Conservation (phyloP, 2,888 invertebrate genomes). For the Trisateles emortualis region DNA sequence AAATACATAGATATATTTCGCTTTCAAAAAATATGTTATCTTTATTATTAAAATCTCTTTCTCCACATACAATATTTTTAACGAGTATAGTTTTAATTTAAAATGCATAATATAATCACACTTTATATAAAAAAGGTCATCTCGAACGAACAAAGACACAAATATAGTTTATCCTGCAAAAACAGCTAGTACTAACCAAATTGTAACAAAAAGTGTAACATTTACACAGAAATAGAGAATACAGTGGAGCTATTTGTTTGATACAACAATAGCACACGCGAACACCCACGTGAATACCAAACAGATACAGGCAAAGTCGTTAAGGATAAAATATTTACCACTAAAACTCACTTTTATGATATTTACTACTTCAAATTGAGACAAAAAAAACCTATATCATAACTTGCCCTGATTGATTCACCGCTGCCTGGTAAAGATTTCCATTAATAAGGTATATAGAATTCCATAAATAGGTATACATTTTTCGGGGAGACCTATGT, state of each 20-base stretch:
- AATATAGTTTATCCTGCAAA: neutral
- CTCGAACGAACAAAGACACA: neutral
- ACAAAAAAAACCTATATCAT: neutral
- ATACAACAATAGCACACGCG: neutral
- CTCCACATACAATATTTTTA: no score
- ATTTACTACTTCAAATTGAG: neutral
- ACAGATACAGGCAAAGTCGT: neutral
- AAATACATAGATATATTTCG: no score
- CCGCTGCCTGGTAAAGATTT: no score
- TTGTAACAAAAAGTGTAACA: neutral
- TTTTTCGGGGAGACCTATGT: no score
- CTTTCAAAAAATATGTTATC: no score
- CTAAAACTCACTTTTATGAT: neutral
- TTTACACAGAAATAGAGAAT: neutral
- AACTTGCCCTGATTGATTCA: no score
- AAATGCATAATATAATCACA: no score
- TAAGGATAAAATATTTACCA: neutral
- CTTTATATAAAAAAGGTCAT: no score
- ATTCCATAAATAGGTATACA: no score
- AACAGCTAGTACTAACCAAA: neutral
- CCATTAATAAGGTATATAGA: no score
- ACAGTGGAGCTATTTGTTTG: neutral
- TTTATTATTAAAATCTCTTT: no score
- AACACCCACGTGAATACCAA: neutral
- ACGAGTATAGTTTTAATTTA: no score